These are phyloP conservation scores for Sebastes nivosus DNA, from an alignment of 2,797 vertebrate species.

Conservation along the genomic window DNA sequence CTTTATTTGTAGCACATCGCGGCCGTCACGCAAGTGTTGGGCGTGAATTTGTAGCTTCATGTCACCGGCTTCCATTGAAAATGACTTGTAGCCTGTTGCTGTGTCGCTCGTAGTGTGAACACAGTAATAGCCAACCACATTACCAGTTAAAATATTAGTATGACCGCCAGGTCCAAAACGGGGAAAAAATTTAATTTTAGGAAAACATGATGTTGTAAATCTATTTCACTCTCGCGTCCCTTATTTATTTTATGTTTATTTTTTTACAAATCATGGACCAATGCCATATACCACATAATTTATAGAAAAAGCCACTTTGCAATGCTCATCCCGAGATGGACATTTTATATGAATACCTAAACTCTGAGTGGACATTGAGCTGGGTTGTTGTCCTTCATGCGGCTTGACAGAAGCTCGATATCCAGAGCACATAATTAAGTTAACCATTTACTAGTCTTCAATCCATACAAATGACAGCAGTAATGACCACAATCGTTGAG, in stretches of 20 bases:
- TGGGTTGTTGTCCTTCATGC: not conserved
- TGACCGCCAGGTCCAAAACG: not conserved
- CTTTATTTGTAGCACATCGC: too few species aligned
- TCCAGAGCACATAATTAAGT: constrained; percentile 1
- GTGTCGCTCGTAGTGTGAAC: too few species aligned
- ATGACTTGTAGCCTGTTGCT: too few species aligned
- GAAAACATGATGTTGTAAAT: not conserved
- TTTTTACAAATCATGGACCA: not conserved
- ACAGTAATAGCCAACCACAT: not conserved
- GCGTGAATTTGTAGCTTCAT: too few species aligned
- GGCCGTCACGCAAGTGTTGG: too few species aligned
- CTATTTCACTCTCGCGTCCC: not conserved
- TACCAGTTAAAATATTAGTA: not conserved
- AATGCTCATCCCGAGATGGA: not conserved
- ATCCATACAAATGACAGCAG: constrained; percentile 18
- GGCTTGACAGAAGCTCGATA: not conserved
- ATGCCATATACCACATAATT: not conserved
- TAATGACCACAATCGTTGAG: not conserved
- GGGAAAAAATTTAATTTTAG: not conserved
- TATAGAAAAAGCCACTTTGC: not conserved
- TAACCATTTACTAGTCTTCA: constrained; percentile 27
- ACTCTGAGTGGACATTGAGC: not conserved
- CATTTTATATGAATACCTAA: not conserved
- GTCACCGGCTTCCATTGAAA: too few species aligned
- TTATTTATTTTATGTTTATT: not conserved